Conservation (phyloP, 2,797 vertebrate species). For the Coregonus ussuriensis region DNA sequence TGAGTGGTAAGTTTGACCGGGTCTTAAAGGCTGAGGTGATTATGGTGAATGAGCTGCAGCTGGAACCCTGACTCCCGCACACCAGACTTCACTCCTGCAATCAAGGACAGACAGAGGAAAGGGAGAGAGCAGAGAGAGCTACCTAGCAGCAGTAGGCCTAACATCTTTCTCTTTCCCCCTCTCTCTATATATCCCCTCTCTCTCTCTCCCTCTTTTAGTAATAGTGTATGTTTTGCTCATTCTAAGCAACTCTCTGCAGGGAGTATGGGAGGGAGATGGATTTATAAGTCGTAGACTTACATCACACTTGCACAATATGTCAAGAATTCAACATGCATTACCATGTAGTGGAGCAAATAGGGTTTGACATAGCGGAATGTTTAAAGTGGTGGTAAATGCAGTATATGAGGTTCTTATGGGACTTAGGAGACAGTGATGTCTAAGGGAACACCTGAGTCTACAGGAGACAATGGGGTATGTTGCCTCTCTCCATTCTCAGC, state of each 20-base stretch:
- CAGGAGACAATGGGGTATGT: neutral
- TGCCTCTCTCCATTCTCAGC: neutral
- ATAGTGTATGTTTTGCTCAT: constrained; percentile 37
- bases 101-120: too few species aligned
- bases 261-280: constrained; percentile 37
- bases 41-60: too few species aligned
- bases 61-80: too few species aligned
- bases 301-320: constrained; percentile 65
- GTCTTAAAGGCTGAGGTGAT: too few species aligned
- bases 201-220: constrained; percentile 12
- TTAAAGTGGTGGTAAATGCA: constrained; percentile 15
- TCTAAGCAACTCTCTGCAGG: constrained; percentile 30
- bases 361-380: constrained; percentile 33
- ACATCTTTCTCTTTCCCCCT: constrained; percentile 6
- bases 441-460: neutral
- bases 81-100: too few species aligned
- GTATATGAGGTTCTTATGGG: neutral
- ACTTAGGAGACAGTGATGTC: neutral
- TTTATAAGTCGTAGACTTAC: constrained; percentile 60
- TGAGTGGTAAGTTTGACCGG: too few species aligned
- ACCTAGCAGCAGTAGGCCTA: too few species aligned
- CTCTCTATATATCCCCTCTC: neutral
- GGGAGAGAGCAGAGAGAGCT: too few species aligned
- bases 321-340: constrained; percentile 48
- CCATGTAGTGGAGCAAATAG: constrained; percentile 22